Percentiles rank a stretch among this genome's conserved stretches.
Evolutionary conservation across 2,888 invertebrate species (phyloP).

Genomic region (Heliconius charithonia): DNA sequence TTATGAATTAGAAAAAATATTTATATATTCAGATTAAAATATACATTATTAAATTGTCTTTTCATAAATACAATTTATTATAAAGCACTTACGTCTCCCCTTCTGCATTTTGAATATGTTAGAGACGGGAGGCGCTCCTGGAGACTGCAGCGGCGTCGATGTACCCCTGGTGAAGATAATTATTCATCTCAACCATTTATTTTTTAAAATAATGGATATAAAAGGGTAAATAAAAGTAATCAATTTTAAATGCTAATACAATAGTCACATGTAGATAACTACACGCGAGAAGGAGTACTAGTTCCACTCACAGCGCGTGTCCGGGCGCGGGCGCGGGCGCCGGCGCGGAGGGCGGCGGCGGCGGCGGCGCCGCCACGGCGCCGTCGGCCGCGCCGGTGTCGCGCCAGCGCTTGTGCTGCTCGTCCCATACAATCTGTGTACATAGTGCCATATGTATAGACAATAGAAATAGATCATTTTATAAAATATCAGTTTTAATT

Average conservation of each 20-base stretch:
- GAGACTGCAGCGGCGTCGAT: conserved; percentile 55
- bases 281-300: too few species aligned
- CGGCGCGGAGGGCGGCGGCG: conserved; percentile 63
- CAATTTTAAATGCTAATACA: too few species aligned
- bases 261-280: too few species aligned
- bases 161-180: conserved; percentile 30
- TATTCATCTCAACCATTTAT: background rate
- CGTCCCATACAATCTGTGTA: conserved; percentile 95
- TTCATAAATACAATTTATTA: background rate
- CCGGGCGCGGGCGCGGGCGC: conserved; percentile 76
- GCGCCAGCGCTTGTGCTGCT: conserved; percentile 92
- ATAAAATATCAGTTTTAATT: background rate
- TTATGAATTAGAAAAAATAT: too few species aligned
- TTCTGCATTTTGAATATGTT: conserved; percentile 93
- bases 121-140: conserved; percentile 60
- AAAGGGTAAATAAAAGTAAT: too few species aligned
- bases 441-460: background rate
- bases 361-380: conserved; percentile 64
- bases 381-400: conserved; percentile 90
- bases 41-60: too few species aligned
- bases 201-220: too few species aligned
- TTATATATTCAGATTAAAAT: too few species aligned
- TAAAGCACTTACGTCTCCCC: conserved; percentile 84
- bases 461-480: background rate
- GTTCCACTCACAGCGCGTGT: conserved; percentile 41